Base-by-base conservation (phyloP, 2,797 vertebrate genomes). In the Petrocephalus sullivani region DNA sequence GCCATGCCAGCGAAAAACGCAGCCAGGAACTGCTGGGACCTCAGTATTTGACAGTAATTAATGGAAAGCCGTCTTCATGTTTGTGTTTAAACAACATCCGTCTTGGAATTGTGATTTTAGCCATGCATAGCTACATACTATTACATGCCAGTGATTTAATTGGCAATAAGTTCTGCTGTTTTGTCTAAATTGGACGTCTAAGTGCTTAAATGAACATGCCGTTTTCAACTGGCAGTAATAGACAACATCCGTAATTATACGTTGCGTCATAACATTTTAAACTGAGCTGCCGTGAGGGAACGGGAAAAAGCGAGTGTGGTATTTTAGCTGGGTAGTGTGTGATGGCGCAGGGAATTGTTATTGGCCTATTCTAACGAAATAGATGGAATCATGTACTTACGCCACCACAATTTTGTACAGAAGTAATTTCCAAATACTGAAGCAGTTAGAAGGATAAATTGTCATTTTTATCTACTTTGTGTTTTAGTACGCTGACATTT, bases 31-130 rank as follows among this genome's bases (percentile, higher is more conserved):
- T 37, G 16, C n/a, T 19, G 54, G 12, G 56, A 87, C 85, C 85
- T 61, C 16, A 4, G 33, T 49, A 21, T 46, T 87, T 87, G 57
- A 51, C 85, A 87, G 85, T 87, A 61, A 87, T 64, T 87, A 87
- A 61, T 61, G 85, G 85, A 87, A 87, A 87, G 28, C 33, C 57
- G 37, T 46, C 46, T 87, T 87, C 57, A 51, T 85, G 84, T 85
- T 57, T 56, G 51, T 58, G 84, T 85, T 87, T 87, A 64, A 64
- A 64, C 33, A 61, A 51, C 58, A 46, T 87, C 46, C 37, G 23
- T 56, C 51, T 53, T 57, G 28, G n/a, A 85, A 56, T 56, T 85
- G 33, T 57, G 53, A 57, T 85, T 58, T 56, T 85, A 57, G 51
- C 84, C 54, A 58, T 57, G 54, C 54, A 85, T 57, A 85, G n/a